phyloP scores from a whole-genome alignment of 1,140 invertebrate genomes.

The Scaptomyza montana region DNA sequence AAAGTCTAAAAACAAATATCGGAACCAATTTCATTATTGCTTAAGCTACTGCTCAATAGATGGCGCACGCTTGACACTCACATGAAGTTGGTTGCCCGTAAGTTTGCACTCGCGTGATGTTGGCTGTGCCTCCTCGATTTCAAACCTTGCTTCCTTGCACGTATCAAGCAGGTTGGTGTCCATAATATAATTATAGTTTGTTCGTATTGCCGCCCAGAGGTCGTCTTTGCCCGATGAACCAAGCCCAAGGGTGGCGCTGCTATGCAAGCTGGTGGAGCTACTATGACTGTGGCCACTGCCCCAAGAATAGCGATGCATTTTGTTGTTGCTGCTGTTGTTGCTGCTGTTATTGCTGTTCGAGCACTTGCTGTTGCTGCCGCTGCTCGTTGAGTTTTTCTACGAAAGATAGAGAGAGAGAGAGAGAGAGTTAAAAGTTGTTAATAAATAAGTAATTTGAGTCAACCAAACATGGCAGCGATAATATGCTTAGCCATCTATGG shows the following conservation, averaged over 20 bases:
- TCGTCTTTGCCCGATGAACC: conserved; percentile 88
- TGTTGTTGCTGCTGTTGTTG: conserved; percentile 53
- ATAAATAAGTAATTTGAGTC: conserved; percentile 77
- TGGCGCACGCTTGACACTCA: conserved; percentile 20
- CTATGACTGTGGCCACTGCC: conserved; percentile 86
- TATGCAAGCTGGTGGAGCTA: conserved; percentile 85
- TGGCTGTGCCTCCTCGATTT: conserved; percentile 71
- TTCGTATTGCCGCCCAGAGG: conserved; percentile 94
- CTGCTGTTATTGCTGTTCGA: conserved; percentile 27
- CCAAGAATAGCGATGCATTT: conserved; percentile 87
- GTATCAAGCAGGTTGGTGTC: conserved; percentile 95
- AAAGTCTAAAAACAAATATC: neutral
- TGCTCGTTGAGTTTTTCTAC: conserved; percentile 49
- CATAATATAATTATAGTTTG: conserved; percentile 97
- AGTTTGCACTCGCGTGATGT: conserved; percentile 42
- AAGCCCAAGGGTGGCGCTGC: conserved; percentile 83
- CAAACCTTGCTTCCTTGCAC: conserved; percentile 87
- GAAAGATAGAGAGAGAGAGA: conserved; percentile 14
- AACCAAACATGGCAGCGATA: conserved; percentile 63
- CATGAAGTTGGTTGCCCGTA: conserved; percentile 37
- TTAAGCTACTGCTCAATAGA: neutral
- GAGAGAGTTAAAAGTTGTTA: conserved; percentile 53
- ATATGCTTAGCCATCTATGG: conserved; percentile 72
- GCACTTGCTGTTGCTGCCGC: conserved; percentile 34
- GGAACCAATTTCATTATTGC: neutral